phyloP scores from a whole-genome alignment of 2,113 vertebrate genomes.

The Podilymbus podiceps region DNA sequence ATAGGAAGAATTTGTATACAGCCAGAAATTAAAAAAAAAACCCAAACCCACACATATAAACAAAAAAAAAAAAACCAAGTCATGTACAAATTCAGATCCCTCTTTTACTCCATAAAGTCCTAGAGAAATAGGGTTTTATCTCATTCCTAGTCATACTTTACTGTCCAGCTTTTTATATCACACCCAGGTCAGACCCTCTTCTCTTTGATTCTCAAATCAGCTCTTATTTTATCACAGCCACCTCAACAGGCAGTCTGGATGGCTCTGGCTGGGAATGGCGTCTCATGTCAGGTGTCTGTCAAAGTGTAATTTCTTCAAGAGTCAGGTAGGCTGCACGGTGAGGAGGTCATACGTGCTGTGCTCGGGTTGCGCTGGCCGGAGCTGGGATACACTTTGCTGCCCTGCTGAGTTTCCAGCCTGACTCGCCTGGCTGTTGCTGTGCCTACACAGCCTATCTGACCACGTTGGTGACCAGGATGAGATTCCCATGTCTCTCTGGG shows the following conservation, averaged over 20 bases:
- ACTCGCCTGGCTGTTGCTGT: neutral
- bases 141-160: neutral
- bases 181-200: neutral
- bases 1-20: neutral
- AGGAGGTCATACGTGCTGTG: accelerated
- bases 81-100: neutral
- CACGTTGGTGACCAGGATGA: neutral
- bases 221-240: neutral
- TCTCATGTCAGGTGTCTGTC: neutral
- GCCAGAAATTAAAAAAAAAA: neutral
- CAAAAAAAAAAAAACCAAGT: neutral
- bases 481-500: neutral
- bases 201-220: neutral
- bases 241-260: neutral
- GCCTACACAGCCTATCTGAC: neutral
- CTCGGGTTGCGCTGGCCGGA: neutral
- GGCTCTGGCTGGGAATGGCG: neutral
- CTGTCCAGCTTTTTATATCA: neutral
- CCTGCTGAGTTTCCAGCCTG: neutral
- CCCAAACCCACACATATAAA: accelerated
- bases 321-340: neutral
- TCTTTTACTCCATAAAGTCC: neutral
- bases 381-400: neutral
- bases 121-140: neutral
- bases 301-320: neutral